phyloP scores from a whole-genome alignment of 2,888 invertebrate genomes.

The Erannis defoliaria region DNA sequence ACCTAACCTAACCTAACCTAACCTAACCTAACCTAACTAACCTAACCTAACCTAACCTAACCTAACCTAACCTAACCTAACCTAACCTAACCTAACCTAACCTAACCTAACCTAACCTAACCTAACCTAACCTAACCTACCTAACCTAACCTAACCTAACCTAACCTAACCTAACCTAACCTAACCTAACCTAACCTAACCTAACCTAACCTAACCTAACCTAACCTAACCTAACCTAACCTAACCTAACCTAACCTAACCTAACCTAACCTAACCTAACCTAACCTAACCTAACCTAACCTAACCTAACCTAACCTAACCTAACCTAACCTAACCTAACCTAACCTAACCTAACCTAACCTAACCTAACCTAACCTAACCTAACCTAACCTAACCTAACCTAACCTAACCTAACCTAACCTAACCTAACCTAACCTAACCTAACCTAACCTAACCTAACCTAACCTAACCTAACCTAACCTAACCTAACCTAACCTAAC shows the following conservation, averaged over 20 bases:
- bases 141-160: conserved; percentile 44
- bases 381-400: conserved; percentile 2
- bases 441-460: conserved; percentile 41
- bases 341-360: conserved; percentile 37
- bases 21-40: conserved; percentile 41
- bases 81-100: conserved; percentile 41
- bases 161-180: conserved; percentile 16
- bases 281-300: conserved; percentile 44
- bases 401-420: conserved; percentile 1
- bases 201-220: conserved; percentile 8
- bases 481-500: conserved; percentile 43
- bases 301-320: conserved; percentile 21
- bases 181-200: conserved; percentile 10
- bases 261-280: conserved; percentile 41
- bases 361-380: conserved; percentile 34
- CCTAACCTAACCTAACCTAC: conserved; percentile 41
- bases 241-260: conserved; percentile 46
- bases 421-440: conserved; percentile 17
- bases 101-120: conserved; percentile 45
- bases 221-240: conserved; percentile 37
- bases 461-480: conserved; percentile 43
- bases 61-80: conserved; percentile 43
- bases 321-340: conserved; percentile 10
- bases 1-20: conserved; percentile 44
- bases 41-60: conserved; percentile 39